A percentile compares a stretch with the other conserved stretches of the same genome.
phyloP scores from a whole-genome alignment of 1,140 invertebrate genomes.

The Drosophila ficusphila region DNA sequence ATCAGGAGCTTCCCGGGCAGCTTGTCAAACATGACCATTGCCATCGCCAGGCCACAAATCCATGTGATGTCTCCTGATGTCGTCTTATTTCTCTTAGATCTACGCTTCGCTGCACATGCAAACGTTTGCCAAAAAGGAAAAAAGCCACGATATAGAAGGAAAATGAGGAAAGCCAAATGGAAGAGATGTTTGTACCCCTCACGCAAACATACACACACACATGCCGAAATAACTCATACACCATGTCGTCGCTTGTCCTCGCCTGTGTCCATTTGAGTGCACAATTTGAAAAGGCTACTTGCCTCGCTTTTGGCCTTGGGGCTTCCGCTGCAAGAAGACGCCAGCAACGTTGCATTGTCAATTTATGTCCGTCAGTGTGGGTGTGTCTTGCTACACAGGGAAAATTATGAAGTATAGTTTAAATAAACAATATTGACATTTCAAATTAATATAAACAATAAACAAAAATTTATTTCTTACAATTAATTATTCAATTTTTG shows the following conservation, averaged over 20 bases:
- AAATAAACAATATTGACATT: too few relatives aligned
- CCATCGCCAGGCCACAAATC: conserved; percentile 72
- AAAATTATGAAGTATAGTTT: neutral
- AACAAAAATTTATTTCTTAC: neutral
- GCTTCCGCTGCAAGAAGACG: conserved; percentile 25
- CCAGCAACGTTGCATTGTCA: conserved; percentile 48
- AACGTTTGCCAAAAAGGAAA: conserved; percentile 54
- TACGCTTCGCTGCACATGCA: conserved; percentile 75
- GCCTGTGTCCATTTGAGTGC: conserved; percentile 73
- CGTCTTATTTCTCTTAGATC: conserved; percentile 75
- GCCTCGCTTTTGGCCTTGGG: conserved; percentile 59
- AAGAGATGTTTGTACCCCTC: conserved; percentile 41
- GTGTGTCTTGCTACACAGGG: neutral
- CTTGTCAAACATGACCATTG: conserved; percentile 74
- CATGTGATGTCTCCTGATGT: conserved; percentile 61
- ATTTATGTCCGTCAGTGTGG: conserved; percentile 14
- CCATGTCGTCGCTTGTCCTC: conserved; percentile 52
- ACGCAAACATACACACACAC: conserved; percentile 16
- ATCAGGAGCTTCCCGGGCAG: neutral
- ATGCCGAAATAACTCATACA: conserved; percentile 58
- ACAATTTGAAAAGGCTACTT: conserved; percentile 79
- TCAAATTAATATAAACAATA: neutral
- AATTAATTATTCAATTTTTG: too few relatives aligned
- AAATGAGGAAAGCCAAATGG: conserved; percentile 49
- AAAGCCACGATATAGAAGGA: conserved; percentile 4